Evolutionary conservation across 1,140 invertebrate species (phyloP), one percentile per base, ranked within the genome.

Genomic region (Pollicipes pollicipes): DNA sequence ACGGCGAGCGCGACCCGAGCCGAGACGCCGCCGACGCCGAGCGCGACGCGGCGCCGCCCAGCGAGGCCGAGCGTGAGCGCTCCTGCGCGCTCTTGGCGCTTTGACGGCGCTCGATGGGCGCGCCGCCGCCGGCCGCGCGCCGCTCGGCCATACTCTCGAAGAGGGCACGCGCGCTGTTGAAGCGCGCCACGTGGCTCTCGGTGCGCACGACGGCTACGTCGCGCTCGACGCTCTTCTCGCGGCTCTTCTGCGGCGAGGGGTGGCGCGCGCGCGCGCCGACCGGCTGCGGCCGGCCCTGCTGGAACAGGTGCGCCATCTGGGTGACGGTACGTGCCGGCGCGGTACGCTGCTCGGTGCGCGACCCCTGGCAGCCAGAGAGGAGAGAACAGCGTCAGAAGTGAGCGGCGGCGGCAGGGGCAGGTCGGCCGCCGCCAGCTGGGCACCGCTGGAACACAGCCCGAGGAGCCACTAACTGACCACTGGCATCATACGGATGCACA

Each of bases 121-220:
- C 45, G 45, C 6, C 45, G 45, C 6, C 17, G 45, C 10, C 17
- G 45, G 45, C 45, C 45, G 45, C 13, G 13, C 45, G 45, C 21
- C 45, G 45, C 72, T 89, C 87, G 29, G 91, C 91, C 71, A 96
- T 83, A 77, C 93, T 93, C 79, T 95, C 93, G 80, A 97, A 96
- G 29, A 97, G 83, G 30, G 93, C 93, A 35, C 91, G 83, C 0
- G 93, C 93, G 79, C 90, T 93, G 78, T 95, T 95, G 80, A 97
- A 96, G 68, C 93, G 82, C 28, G 90, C 88, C 73, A 92, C 85
- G 78, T 93, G 90, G 73, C 90, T 92, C 81, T 94, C 91, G 3
- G 90, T 90, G 69, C 91, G 83, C 66, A 89, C 88, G n/a, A 90
- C 88, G 3, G 88, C 88, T 63, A 88, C 73, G n/a, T 58, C 86